phyloP scores from a whole-genome alignment of 2,888 invertebrate genomes.

The Endomychus coccineus region DNA sequence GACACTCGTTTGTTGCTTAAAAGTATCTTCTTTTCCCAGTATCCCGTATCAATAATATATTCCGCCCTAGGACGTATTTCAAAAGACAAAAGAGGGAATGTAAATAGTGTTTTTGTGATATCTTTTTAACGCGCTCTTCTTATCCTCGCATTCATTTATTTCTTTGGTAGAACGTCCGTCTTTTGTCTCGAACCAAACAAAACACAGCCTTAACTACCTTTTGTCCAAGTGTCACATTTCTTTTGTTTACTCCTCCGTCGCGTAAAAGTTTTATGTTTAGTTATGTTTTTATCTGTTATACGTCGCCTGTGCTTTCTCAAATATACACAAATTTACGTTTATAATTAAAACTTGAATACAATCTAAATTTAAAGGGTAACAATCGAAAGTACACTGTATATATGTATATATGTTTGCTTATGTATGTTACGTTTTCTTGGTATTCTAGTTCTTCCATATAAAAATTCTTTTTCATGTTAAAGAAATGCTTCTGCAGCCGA shows the following conservation, averaged over 20 bases:
- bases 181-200: conserved; percentile 41
- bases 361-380: no score
- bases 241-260: conserved; percentile 37
- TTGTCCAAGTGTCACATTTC: conserved; percentile 46
- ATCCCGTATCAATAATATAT: conserved; percentile 28
- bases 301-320: no score
- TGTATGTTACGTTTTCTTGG: no score
- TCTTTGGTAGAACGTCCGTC: conserved; percentile 41
- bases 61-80: conserved; percentile 31
- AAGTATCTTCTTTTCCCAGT: conserved; percentile 24
- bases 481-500: no score
- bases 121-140: conserved; percentile 44
- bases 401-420: no score
- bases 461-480: no score
- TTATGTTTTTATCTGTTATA: conserved; percentile 35
- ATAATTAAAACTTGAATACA: no score
- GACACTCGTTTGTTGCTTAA: conserved; percentile 21
- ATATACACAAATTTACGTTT: no score
- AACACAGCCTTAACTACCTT: conserved; percentile 46
- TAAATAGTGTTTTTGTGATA: conserved; percentile 47
- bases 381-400: no score
- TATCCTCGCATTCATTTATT: conserved; percentile 44
- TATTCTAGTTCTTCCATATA: no score
- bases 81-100: conserved; percentile 42
- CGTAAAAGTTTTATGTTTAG: conserved; percentile 38